phyloP scores from a whole-genome alignment of 2,888 invertebrate species.

The Diarsia rubi region DNA sequence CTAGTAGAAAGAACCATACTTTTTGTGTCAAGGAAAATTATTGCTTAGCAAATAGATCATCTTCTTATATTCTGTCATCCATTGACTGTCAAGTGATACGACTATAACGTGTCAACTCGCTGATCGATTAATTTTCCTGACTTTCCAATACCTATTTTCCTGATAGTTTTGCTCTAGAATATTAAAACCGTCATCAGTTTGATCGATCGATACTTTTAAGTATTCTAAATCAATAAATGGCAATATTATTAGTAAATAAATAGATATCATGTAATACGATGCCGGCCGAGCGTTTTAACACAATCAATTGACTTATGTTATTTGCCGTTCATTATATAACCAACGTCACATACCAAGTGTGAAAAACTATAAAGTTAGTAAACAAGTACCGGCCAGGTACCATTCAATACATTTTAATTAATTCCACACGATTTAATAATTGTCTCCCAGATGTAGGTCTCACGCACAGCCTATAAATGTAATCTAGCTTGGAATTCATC shows the following conservation, averaged over 20 bases:
- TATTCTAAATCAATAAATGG: conserved; percentile 5
- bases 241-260: conserved; percentile 3
- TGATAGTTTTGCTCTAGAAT: conserved; percentile 10
- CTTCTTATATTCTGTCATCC: not conserved
- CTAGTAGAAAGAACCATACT: conserved; percentile 28
- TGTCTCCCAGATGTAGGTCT: conserved; percentile 61
- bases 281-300: conserved; percentile 4
- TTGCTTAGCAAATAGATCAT: not conserved
- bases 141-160: not conserved
- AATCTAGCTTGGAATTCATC: conserved; percentile 56
- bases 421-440: conserved; percentile 53
- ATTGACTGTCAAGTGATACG: not conserved
- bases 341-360: not conserved
- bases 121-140: conserved; percentile 12
- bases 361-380: conserved; percentile 3
- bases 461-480: conserved; percentile 59
- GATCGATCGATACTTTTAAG: conserved; percentile 12
- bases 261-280: conserved; percentile 22
- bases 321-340: not conserved
- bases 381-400: conserved; percentile 16
- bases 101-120: not conserved
- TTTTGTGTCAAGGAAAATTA: not conserved
- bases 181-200: conserved; percentile 14
- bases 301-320: not conserved
- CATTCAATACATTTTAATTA: conserved; percentile 58